Base-by-base conservation (phyloP, 2,797 vertebrate species). In the Smutsia gigantea region DNA sequence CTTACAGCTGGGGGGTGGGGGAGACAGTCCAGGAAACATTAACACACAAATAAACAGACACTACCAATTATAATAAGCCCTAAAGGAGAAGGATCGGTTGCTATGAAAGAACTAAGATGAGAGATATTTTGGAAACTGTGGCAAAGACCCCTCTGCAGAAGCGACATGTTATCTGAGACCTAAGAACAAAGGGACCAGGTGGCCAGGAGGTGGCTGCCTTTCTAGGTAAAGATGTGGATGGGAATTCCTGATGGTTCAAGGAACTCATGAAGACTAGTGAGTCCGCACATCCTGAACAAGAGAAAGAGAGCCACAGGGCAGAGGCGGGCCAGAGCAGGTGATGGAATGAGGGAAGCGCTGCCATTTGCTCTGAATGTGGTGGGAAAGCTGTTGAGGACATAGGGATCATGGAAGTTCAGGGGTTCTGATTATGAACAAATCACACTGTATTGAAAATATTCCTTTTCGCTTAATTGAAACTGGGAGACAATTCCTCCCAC, bases 361-460 rank as follows among this genome's bases (percentile, higher is more conserved):
- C 14, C 12, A 57, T 66, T 55, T 61, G 25, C 2, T 13, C 7
- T 55, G 18, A 75, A 15, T 19, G 31, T 23, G 1, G 18, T 46
- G 46, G 68, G 9, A 75, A 51, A 46, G 34, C 1, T 15, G 59
- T 59, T 39, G 27, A 75, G 34, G 29, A 7, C 1, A 1, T 61
- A 63, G 13, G 27, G 42, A 51, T 51, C 42, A 23, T n/a, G 39
- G 49, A 78, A 34, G 31, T 3, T 11, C 64, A 57, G 9, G 29
- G n/a, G 2, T 14, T 57, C 23, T 46, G 29, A 34, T 34, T 63
- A 71, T 84, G 71, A 85, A 46, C 31, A 55, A 59, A 55, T 21
- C 66, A 81, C 11, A 27, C 37, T 61, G 88, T 59, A 55, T 51
- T 85, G 74, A 49, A 90, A 79, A 81, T 86, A 17, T 4, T 39